These are phyloP conservation scores for Amniataba percoides DNA, from an alignment of 2,797 vertebrate species.

Conservation along the genomic window DNA sequence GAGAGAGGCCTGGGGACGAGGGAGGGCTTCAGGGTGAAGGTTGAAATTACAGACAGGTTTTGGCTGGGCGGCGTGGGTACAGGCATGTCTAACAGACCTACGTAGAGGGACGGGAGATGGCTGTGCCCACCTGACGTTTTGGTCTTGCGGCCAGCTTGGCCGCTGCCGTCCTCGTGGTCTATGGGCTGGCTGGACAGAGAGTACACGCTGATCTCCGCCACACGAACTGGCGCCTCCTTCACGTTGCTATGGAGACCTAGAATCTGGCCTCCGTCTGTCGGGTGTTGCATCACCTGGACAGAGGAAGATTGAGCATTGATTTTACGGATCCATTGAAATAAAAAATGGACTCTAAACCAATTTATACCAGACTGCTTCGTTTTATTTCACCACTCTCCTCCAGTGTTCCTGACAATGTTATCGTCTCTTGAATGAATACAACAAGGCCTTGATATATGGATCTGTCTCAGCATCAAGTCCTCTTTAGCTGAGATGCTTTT, in stretches of 20 bases:
- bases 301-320: conserved; percentile 30
- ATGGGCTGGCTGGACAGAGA: conserved; percentile 88
- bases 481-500: conserved; percentile 25
- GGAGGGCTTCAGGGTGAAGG: conserved; percentile 37
- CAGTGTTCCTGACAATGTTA: background rate
- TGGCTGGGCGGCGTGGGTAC: conserved; percentile 23
- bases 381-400: background rate
- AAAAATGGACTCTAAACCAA: conserved; percentile 7
- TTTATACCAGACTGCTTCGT: background rate
- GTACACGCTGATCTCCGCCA: conserved; percentile 87
- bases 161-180: conserved; percentile 84
- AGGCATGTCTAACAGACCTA: conserved; percentile 34
- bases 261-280: conserved; percentile 86
- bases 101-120: conserved; percentile 3
- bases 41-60: conserved; percentile 64
- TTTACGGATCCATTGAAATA: conserved; percentile 29
- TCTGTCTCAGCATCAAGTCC: conserved; percentile 9
- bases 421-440: conserved; percentile 9
- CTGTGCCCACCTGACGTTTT: conserved; percentile 84
- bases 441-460: background rate
- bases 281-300: conserved; percentile 87
- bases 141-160: conserved; percentile 83
- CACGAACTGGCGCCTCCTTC: conserved; percentile 84
- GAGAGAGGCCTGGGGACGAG: conserved; percentile 50
- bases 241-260: conserved; percentile 87